Evolutionary conservation across 2,113 vertebrate genomes (phyloP).

Genomic region (Eudorcas thomsonii): DNA sequence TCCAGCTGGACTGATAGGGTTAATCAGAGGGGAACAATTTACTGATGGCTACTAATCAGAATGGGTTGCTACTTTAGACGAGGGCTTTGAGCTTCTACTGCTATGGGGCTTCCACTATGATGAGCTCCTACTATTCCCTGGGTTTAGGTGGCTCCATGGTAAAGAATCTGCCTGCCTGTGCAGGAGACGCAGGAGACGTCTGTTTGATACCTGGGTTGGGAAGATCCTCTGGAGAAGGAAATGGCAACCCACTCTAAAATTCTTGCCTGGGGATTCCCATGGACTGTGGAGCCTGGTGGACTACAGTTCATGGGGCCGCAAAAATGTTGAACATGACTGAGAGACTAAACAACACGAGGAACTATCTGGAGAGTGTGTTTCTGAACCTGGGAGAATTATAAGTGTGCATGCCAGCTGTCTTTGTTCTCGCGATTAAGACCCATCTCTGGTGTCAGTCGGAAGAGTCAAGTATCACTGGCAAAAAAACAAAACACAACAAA

Average conservation of each 20-base stretch:
- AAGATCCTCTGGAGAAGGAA: neutral
- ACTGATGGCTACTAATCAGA: neutral
- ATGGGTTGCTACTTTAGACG: neutral
- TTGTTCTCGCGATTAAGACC: neutral
- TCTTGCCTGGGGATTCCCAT: neutral
- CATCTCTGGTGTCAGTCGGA: neutral
- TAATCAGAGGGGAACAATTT: neutral
- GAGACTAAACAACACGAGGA: neutral
- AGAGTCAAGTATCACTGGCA: neutral
- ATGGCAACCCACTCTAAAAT: neutral
- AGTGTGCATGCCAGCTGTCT: neutral
- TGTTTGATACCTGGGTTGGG: neutral
- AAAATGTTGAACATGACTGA: neutral
- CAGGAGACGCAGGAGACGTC: neutral
- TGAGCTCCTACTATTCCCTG: neutral
- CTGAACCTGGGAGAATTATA: neutral
- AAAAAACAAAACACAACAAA: neutral
- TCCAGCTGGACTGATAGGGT: neutral
- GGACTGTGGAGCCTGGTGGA: neutral
- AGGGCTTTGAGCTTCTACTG: neutral
- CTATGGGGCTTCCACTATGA: too few species aligned
- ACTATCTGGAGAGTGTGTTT: neutral
- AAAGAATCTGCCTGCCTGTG: neutral
- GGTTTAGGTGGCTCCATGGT: neutral
- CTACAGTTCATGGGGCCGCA: neutral